Conservation (phyloP, 1,140 invertebrate species). For the Meloidogyne chitwoodi region DNA sequence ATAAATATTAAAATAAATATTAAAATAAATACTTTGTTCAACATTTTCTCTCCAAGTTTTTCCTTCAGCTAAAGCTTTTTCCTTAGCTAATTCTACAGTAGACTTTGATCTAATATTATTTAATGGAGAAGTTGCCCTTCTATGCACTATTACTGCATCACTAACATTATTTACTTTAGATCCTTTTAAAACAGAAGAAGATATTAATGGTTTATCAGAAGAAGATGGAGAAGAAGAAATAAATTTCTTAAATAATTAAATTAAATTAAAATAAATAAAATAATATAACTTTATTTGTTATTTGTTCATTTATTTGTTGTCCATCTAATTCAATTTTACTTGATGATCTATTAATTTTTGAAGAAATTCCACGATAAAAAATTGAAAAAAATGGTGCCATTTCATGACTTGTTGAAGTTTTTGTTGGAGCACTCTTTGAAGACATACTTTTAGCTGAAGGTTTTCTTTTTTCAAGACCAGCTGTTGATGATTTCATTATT, state of each 20-base stretch:
- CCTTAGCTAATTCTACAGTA: constrained; percentile 17
- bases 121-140: background rate
- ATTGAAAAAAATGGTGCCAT: constrained; percentile 20
- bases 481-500: constrained; percentile 16
- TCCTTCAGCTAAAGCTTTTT: background rate
- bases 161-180: background rate
- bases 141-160: background rate
- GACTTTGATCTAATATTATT: background rate
- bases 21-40: background rate
- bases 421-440: constrained; percentile 12
- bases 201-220: constrained; percentile 6
- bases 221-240: background rate
- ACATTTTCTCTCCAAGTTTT: constrained; percentile 12
- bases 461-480: constrained; percentile 1
- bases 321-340: background rate
- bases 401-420: constrained; percentile 2
- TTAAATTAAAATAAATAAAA: background rate
- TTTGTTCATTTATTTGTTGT: background rate
- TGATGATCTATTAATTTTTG: constrained; percentile 1
- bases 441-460: constrained; percentile 17
- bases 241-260: background rate
- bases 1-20: background rate
- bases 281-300: background rate
- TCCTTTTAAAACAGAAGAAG: background rate
- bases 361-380: constrained; percentile 14